Conservation (phyloP, 2,797 vertebrate genomes). For the Macrochelys suwanniensis region DNA sequence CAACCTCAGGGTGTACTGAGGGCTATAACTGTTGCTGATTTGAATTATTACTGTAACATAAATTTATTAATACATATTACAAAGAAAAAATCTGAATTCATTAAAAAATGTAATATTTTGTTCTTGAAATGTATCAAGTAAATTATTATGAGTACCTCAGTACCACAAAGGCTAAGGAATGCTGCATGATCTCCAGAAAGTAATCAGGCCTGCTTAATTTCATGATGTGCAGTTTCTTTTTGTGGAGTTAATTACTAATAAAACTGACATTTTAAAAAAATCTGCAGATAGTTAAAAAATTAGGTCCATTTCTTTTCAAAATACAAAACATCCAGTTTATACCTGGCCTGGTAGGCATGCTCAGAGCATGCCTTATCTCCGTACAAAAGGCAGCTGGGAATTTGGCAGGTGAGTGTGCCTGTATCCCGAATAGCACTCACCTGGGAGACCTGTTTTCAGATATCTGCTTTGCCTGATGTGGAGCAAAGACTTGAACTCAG, state of each 20-base stretch:
- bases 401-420: background rate
- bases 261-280: background rate
- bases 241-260: background rate
- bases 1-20: background rate
- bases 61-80: background rate
- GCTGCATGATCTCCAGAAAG: background rate
- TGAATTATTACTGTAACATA: background rate
- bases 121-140: background rate
- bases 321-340: background rate
- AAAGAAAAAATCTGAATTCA: background rate
- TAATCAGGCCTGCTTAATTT: conserved; percentile 34
- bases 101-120: background rate
- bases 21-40: background rate
- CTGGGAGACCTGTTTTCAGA: background rate
- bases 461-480: background rate
- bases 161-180: conserved; percentile 30
- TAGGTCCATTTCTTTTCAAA: background rate
- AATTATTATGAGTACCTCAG: background rate
- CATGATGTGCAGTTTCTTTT: background rate
- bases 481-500: background rate
- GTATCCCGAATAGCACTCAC: background rate
- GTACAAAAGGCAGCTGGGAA: background rate
- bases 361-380: background rate
- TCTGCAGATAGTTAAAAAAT: background rate
- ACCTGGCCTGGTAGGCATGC: background rate